phyloP scores from a whole-genome alignment of 2,113 vertebrate genomes.

The Lepisosteus oculatus region DNA sequence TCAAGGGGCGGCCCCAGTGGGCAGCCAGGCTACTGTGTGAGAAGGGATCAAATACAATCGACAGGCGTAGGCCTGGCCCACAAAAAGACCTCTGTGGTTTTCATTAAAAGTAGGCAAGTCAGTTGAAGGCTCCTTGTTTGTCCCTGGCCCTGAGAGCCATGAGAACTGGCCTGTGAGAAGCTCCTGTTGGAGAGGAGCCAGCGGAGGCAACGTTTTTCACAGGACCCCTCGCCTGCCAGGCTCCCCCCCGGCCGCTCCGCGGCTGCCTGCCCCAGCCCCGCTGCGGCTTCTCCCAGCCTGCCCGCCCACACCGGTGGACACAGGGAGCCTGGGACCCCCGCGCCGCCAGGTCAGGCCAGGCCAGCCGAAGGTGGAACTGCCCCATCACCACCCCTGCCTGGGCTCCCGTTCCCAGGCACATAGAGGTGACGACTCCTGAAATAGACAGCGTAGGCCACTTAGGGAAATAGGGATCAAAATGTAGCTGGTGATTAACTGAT shows the following conservation, averaged over 20 bases:
- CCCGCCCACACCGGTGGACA: conserved; percentile 41
- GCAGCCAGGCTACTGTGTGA: conserved; percentile 51
- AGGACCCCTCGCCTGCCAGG: conserved; percentile 60
- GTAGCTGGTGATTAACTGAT: background rate
- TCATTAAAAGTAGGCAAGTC: conserved; percentile 47
- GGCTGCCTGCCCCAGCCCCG: conserved; percentile 6
- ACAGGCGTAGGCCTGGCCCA: conserved; percentile 53
- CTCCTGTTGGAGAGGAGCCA: conserved; percentile 59
- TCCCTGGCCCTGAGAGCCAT: conserved; percentile 56
- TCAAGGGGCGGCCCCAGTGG: conserved; percentile 36
- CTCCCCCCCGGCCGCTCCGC: conserved; percentile 44
- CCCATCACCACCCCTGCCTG: background rate
- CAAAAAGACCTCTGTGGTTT: conserved; percentile 76
- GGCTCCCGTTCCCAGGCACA: background rate
- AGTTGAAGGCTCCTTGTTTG: conserved; percentile 49
- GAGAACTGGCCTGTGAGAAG: conserved; percentile 71
- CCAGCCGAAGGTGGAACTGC: background rate
- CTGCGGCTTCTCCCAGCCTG: background rate
- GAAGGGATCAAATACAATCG: conserved; percentile 46
- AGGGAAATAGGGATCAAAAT: background rate
- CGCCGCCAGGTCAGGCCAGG: background rate
- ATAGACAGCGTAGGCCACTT: background rate
- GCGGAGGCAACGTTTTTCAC: conserved; percentile 62
- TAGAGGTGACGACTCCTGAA: background rate
- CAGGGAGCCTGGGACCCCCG: background rate